Evolutionary conservation across 2,113 vertebrate species (phyloP).

Genomic region (Origma solitaria): DNA sequence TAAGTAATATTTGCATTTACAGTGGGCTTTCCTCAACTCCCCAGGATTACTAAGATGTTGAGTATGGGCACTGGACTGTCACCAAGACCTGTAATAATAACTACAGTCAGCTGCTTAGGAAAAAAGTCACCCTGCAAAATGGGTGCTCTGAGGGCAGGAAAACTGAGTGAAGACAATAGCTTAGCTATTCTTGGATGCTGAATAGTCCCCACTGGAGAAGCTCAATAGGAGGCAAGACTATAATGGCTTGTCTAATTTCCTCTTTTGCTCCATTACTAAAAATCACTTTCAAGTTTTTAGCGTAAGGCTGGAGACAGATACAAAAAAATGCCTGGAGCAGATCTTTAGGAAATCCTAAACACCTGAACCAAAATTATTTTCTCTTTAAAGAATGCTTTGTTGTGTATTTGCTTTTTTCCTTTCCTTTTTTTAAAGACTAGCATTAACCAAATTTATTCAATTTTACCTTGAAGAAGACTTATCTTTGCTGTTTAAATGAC

Average conservation of each 20-base stretch:
- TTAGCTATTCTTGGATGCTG: background rate
- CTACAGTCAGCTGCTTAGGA: background rate
- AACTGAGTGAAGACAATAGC: background rate
- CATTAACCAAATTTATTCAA: background rate
- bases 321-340: background rate
- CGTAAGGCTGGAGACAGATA: background rate
- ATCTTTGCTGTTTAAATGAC: background rate
- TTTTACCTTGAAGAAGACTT: background rate
- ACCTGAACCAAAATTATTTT: background rate
- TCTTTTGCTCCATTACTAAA: background rate
- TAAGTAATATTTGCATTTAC: background rate
- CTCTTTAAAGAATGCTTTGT: background rate
- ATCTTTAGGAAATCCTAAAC: background rate
- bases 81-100: background rate
- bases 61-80: background rate
- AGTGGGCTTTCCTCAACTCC: background rate
- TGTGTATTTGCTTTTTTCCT: background rate
- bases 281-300: background rate
- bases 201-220: background rate
- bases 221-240: background rate
- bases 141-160: background rate
- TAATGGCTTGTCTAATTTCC: background rate
- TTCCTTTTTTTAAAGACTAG: background rate
- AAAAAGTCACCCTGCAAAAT: background rate
- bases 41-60: background rate